A percentile compares a stretch with the other conserved stretches of the same genome.
These are phyloP conservation scores for Cynocephalus volans DNA, from an alignment of 2,113 vertebrate genomes.

Conservation along the genomic window DNA sequence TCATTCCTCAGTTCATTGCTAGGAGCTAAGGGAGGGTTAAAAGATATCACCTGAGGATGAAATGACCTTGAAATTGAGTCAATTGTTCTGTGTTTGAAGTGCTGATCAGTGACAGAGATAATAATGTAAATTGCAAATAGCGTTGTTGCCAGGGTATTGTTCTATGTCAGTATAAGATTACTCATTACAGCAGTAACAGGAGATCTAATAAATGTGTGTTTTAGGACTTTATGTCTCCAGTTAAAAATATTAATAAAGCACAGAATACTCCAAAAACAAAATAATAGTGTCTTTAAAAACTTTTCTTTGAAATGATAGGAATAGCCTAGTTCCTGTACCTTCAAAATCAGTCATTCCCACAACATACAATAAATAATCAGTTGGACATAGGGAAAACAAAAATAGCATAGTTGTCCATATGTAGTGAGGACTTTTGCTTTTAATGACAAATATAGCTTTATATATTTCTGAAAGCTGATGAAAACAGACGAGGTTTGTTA, in stretches of 20 bases:
- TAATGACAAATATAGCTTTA: background rate
- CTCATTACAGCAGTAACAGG: background rate
- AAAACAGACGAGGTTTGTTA: background rate
- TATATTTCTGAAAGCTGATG: background rate
- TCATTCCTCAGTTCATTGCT: background rate
- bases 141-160: background rate
- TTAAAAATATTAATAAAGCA: slow-evolving; percentile 10
- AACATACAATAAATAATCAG: background rate
- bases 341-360: slow-evolving; percentile 19
- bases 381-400: background rate
- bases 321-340: background rate
- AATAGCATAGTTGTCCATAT: background rate
- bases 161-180: background rate
- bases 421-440: background rate
- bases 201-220: background rate
- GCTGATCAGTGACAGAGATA: background rate
- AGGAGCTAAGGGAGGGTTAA: background rate
- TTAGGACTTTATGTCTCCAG: background rate
- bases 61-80: background rate
- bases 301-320: slow-evolving; percentile 12
- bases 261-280: slow-evolving; percentile 28
- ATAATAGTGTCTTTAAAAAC: background rate
- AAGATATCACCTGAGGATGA: background rate
- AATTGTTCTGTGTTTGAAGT: background rate
- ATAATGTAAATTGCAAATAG: background rate